Evolutionary conservation across 2,113 vertebrate species (phyloP), one percentile per base, ranked within the genome.

Genomic region (Chaetops frenatus): DNA sequence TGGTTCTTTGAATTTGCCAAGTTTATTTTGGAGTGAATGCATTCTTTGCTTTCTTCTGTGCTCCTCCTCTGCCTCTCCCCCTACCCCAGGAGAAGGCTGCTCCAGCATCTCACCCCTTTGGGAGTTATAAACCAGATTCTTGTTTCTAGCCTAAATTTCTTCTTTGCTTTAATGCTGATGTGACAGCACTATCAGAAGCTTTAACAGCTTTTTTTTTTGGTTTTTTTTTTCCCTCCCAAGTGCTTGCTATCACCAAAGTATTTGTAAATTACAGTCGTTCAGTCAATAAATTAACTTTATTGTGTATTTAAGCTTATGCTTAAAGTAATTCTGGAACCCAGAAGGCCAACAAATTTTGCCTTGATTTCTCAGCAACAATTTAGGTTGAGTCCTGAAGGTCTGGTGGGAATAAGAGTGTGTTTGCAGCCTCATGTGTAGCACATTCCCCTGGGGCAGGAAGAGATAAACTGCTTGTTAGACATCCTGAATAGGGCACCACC

Each of bases 121-220:
- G 88, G 92, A 80, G 45, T 83, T 90, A 81, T 50, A 93, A 96
- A 83, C 71, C 79, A 77, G 66, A 88, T 93, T 92, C 62, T 77
- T 92, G 14, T 90, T 80, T 86, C 62, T 57, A 92, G 42, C 61
- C 28, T 58, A 10, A 92, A 81, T 90, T 80, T 91, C 47, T 58
- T 61, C 60, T 85, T 72, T 76, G 48, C 79, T 90, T 77, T 96
- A 94, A 77, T 86, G 96, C 74, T 96, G 85, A 82, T 92, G 71
- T 83, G 73, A 84, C 57, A 92, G 72, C 58, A 35, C 23, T 88
- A 45, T 65, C 66, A 65, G 82, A 67, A 92, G 47, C 54, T 70
- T 65, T 70, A 93, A 83, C 38, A 66, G 73, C 25, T 33, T 25
- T 22, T 20, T 22, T 20, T 29, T 65, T 28, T 64, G 38, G 11